phyloP scores from a whole-genome alignment of 2,888 invertebrate genomes.

The Catonia carolina region DNA sequence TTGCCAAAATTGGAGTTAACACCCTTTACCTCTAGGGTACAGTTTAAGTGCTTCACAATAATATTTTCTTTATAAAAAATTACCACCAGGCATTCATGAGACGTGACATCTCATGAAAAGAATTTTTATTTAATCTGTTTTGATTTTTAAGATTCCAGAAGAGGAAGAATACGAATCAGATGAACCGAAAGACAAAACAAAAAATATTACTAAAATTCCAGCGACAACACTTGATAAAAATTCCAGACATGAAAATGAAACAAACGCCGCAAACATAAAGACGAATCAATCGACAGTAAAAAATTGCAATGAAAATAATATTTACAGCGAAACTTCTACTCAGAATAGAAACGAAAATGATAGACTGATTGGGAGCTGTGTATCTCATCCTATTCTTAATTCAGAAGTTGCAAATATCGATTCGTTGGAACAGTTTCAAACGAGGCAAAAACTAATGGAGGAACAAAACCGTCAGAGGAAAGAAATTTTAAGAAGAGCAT shows the following conservation, averaged over 20 bases:
- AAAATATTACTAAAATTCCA: not conserved
- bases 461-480: slow-evolving; percentile 73
- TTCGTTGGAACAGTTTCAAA: slow-evolving; percentile 21
- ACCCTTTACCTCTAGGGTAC: no score
- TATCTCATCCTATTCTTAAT: not conserved
- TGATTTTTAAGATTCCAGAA: slow-evolving; percentile 18
- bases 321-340: no score
- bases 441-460: slow-evolving; percentile 64
- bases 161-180: slow-evolving; percentile 18
- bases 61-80: no score
- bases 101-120: no score
- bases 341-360: no score
- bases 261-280: not conserved
- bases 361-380: no score
- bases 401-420: not conserved
- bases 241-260: not conserved
- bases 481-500: slow-evolving; percentile 62
- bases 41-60: no score
- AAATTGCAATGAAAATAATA: not conserved
- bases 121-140: no score
- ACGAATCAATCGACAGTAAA: not conserved
- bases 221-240: not conserved
- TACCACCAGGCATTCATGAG: no score
- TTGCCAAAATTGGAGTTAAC: no score
- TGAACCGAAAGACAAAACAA: not conserved